A percentile compares a stretch with the other conserved stretches of the same genome.
These are phyloP conservation scores for Apis dorsata DNA, from an alignment of 1,140 invertebrate genomes.

Conservation along the genomic window DNA sequence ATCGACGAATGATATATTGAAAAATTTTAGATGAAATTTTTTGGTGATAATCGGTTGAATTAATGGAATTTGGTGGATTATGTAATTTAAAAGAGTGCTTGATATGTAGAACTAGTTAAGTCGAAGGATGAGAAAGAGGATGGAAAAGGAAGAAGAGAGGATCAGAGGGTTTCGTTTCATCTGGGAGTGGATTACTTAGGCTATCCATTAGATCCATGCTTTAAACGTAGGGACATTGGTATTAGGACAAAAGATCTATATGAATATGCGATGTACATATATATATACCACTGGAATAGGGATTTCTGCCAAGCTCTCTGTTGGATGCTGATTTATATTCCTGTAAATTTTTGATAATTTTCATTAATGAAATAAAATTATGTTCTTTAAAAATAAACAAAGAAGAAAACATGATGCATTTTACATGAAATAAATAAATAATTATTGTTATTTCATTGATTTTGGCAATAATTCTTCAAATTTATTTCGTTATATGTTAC, in stretches of 20 bases:
- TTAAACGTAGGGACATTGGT: constrained; percentile 13
- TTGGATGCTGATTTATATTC: background rate
- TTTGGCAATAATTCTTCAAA: no score
- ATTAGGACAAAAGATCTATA: constrained; percentile 27
- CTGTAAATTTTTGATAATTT: background rate
- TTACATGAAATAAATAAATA: background rate
- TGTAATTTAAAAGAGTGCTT: background rate
- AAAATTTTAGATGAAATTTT: background rate
- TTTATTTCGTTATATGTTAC: no score
- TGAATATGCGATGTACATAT: constrained; percentile 19
- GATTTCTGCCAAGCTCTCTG: constrained; percentile 1
- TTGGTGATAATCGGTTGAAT: background rate
- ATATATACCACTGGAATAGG: background rate
- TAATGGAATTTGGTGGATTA: background rate
- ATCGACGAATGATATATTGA: no score
- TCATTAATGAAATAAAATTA: background rate
- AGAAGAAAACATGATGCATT: background rate
- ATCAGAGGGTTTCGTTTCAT: constrained; percentile 18
- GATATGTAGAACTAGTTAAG: background rate
- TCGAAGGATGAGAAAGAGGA: background rate
- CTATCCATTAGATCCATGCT: constrained; percentile 3
- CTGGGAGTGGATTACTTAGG: constrained; percentile 12
- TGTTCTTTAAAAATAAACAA: background rate
- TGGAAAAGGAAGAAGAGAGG: background rate
- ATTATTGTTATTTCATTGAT: background rate